These are phyloP conservation scores for Anthoscopus minutus DNA, from an alignment of 2,113 vertebrate species.

Conservation along the genomic window DNA sequence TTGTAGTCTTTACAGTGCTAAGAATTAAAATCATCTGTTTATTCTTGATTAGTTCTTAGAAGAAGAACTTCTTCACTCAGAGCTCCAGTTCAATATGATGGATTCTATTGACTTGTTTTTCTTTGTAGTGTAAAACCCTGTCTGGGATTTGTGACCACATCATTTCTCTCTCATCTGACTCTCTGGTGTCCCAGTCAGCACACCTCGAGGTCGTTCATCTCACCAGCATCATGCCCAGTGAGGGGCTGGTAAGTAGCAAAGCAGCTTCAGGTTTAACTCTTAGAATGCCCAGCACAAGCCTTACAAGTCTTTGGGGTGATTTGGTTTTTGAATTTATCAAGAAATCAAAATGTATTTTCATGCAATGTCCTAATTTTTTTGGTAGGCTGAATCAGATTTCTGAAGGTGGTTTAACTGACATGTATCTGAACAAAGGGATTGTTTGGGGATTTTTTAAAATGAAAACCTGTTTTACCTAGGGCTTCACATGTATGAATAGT, in stretches of 20 bases:
- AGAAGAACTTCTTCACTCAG: background rate
- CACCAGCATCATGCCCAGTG: constrained; percentile 85
- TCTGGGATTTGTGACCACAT: constrained; percentile 94
- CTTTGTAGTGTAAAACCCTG: constrained; percentile 86
- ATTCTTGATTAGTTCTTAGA: background rate
- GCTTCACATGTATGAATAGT: background rate
- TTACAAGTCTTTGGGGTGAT: background rate
- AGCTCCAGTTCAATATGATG: background rate
- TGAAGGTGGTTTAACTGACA: background rate
- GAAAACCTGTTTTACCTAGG: background rate
- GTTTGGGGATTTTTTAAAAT: background rate
- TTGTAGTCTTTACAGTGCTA: background rate
- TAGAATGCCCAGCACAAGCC: background rate
- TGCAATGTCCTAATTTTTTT: background rate
- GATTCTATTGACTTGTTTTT: background rate
- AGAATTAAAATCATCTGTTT: background rate
- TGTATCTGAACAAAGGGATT: background rate
- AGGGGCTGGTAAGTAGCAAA: constrained; percentile 82
- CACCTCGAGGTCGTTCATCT: constrained; percentile 84
- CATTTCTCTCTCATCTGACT: constrained; percentile 88
- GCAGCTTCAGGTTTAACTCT: background rate
- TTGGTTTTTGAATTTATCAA: background rate
- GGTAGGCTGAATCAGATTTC: background rate
- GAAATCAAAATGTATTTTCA: background rate
- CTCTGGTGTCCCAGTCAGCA: constrained; percentile 84